phyloP scores from a whole-genome alignment of 2,113 vertebrate genomes.

The Mungos mungo region DNA sequence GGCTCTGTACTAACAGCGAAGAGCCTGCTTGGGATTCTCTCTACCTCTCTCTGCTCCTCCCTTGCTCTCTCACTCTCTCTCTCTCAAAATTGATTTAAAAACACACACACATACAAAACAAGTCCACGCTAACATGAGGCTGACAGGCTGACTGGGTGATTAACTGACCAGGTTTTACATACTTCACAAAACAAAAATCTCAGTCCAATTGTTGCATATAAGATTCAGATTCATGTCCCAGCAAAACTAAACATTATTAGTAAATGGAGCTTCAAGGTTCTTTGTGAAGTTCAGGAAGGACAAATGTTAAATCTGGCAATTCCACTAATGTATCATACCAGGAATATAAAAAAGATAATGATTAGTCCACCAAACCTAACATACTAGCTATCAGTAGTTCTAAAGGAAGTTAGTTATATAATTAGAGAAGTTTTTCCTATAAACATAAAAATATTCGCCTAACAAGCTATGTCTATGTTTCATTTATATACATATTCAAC shows the following conservation, averaged over 20 bases:
- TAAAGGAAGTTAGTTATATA: background rate
- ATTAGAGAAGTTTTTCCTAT: background rate
- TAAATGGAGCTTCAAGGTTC: background rate
- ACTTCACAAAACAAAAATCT: background rate
- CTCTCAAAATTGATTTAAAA: too few relatives aligned
- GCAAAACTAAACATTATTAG: background rate
- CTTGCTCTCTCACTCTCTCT: too few relatives aligned
- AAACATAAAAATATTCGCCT: conserved; percentile 11
- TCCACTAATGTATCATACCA: background rate
- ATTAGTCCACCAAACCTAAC: conserved; percentile 9
- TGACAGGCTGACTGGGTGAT: background rate
- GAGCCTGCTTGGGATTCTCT: too few relatives aligned
- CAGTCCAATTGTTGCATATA: background rate
- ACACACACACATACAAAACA: too few relatives aligned
- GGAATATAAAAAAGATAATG: background rate
- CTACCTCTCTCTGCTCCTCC: too few relatives aligned
- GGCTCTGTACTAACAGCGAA: too few relatives aligned
- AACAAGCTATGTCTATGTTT: background rate
- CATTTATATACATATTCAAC: background rate
- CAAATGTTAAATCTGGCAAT: background rate
- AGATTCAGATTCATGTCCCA: background rate
- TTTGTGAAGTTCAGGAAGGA: background rate
- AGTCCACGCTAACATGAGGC: background rate
- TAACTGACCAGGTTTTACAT: background rate
- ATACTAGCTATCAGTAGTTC: background rate